phyloP scores from a whole-genome alignment of 2,888 invertebrate genomes.

The Lepas anatifera region DNA sequence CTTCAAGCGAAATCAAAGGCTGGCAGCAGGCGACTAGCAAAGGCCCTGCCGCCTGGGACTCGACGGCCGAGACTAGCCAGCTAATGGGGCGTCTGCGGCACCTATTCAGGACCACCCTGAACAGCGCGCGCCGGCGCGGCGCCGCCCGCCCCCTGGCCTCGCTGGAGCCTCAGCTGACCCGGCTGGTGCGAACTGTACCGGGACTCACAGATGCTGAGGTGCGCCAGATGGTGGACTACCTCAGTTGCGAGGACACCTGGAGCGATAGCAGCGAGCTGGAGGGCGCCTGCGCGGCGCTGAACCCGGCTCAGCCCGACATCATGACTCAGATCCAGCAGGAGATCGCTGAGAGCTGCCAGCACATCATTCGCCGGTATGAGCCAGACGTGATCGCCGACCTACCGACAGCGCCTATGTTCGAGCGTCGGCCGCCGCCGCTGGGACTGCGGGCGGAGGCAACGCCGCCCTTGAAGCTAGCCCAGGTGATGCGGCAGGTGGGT shows the following conservation, averaged over 20 bases:
- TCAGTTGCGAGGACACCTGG: slow-evolving; percentile 86
- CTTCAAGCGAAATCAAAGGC: too few relatives aligned
- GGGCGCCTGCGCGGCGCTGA: slow-evolving; percentile 25
- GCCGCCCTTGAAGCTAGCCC: slow-evolving; percentile 72
- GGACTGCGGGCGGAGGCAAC: slow-evolving; percentile 44
- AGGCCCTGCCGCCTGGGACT: slow-evolving; percentile 55
- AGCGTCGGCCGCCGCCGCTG: slow-evolving; percentile 22
- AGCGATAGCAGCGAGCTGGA: slow-evolving; percentile 78
- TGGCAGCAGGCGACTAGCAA: too few relatives aligned
- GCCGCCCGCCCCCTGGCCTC: slow-evolving; percentile 77
- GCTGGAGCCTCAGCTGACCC: slow-evolving; percentile 76
- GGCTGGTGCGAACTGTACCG: slow-evolving; percentile 85
- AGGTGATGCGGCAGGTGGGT: slow-evolving; percentile 86
- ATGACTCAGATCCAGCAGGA: slow-evolving; percentile 51
- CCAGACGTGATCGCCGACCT: slow-evolving; percentile 17
- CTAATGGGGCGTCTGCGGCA: slow-evolving; percentile 93
- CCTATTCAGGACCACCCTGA: slow-evolving; percentile 84
- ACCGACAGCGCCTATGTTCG: slow-evolving; percentile 21
- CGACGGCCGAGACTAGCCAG: slow-evolving; percentile 82
- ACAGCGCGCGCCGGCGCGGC: slow-evolving; percentile 36
- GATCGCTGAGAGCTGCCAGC: slow-evolving; percentile 75
- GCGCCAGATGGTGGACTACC: slow-evolving; percentile 78
- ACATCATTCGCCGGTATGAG: slow-evolving; percentile 59
- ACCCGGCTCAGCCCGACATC: slow-evolving; percentile 26
- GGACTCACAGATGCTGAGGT: slow-evolving; percentile 83